Evolutionary conservation across 1,140 invertebrate genomes (phyloP).

Genomic region (Achroia grisella): DNA sequence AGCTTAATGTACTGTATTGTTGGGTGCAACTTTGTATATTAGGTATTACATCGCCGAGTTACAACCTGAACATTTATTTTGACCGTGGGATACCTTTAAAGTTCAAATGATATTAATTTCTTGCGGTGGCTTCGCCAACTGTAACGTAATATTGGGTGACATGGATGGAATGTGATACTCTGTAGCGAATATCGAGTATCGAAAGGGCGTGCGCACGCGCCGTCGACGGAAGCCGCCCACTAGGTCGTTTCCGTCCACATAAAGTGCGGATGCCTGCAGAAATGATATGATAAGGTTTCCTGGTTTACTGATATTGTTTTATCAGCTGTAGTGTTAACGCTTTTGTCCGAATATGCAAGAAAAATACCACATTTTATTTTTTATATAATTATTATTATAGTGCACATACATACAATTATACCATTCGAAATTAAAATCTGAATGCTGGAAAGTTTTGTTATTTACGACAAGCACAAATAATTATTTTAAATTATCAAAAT

Average conservation of each 20-base stretch:
- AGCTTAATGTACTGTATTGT: conserved; percentile 21
- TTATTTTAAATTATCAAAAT: no score
- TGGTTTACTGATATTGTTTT: conserved; percentile 13
- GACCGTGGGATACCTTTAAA: not conserved
- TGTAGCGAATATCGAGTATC: conserved; percentile 37
- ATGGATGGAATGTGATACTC: conserved; percentile 30
- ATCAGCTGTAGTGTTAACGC: conserved; percentile 1
- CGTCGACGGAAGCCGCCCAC: conserved; percentile 47
- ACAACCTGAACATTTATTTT: conserved; percentile 6
- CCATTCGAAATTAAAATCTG: no score
- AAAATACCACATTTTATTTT: no score
- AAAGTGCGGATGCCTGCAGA: conserved; percentile 14
- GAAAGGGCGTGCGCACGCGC: conserved; percentile 46
- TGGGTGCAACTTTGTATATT: conserved; percentile 12
- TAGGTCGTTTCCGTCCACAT: conserved; percentile 31
- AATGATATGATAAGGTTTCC: conserved; percentile 55
- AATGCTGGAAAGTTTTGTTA: no score
- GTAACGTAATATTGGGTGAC: conserved; percentile 28
- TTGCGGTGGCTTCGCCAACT: conserved; percentile 25
- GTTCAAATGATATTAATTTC: conserved; percentile 12
- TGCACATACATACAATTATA: no score
- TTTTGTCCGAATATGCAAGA: not conserved
- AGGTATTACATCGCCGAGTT: no score
- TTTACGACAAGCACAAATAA: no score
- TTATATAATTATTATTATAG: no score